Conservation (phyloP, 2,888 invertebrate species). For the Nephrotoma guestfalica region DNA sequence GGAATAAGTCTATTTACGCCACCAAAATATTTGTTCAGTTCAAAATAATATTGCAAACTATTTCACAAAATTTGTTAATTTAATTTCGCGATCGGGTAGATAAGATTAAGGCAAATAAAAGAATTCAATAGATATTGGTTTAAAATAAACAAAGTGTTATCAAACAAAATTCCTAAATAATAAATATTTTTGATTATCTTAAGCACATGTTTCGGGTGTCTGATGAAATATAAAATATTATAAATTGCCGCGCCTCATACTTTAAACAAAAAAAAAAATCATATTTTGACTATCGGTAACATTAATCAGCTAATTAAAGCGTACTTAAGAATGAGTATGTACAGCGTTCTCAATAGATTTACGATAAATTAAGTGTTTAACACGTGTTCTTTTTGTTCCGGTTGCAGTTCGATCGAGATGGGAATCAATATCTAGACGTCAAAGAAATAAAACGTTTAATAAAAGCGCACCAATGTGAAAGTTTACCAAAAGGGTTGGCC, state of each 20-base stretch:
- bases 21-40: not conserved
- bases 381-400: not conserved
- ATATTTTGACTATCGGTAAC: not conserved
- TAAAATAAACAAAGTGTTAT: not conserved
- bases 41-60: no score
- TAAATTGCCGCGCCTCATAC: not conserved
- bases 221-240: not conserved
- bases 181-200: not conserved
- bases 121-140: not conserved
- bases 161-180: not conserved
- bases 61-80: no score
- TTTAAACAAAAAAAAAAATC: not conserved
- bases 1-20: not conserved
- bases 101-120: not conserved
- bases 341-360: not conserved
- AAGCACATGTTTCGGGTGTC: not conserved
- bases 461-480: conserved; percentile 32
- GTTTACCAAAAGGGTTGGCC: conserved; percentile 38
- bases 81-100: no score
- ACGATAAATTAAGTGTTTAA: not conserved
- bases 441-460: conserved; percentile 40
- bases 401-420: conserved; percentile 52
- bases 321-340: not conserved
- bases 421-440: conserved; percentile 53
- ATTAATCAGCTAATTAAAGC: not conserved